Base-by-base conservation (phyloP, 1,140 invertebrate genomes). In the Laupala kohalensis region DNA sequence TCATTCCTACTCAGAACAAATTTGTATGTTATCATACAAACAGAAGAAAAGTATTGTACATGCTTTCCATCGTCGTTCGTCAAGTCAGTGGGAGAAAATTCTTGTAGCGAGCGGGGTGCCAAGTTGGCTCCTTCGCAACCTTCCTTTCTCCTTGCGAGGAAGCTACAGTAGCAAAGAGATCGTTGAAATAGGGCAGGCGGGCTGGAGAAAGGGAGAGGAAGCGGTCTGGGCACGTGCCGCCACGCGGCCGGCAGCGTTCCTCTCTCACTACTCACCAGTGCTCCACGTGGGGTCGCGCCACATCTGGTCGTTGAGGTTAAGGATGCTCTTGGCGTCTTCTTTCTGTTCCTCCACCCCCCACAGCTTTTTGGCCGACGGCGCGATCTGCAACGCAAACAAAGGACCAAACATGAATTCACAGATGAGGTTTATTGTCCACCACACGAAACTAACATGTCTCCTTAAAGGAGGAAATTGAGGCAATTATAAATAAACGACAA, bases 201-300 rank as follows among this genome's bases (percentile, higher is more conserved):
- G 37, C 6, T 15, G 30, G 30, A 15, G 15, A 15, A 15, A 37
- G 30, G 30, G 30, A 37, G 37, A 53, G 1, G 37, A 4, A 4
- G 1, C 9, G 37, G 37, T 2, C 9, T 9, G 37, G 37, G 37
- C 37, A 53, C 37, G 37, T 53, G 37, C 37, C 37, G 37, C 37
- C 37, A n/a, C n/a, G n/a, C n/a, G 9, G 37, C 37, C 37, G 37
- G 37, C 37, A 53, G 4, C 37, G 37, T n/a, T n/a, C n/a, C 37
- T 53, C 30, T 37, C 37, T 30, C 0, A 2, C 4, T 68, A 68
- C 75, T 75, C 83, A 91, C 90, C 90, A 84, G 90, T 90, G 77
- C 90, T 92, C 92, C 92, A 94, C 69, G 92, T 92, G 24, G 91
- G 87, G 81, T 94, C 91, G 76, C 92, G 84, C 91, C 91, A 93